These are phyloP conservation scores for Balaenoptera acutorostrata DNA, from an alignment of 2,113 vertebrate genomes.

Conservation along the genomic window DNA sequence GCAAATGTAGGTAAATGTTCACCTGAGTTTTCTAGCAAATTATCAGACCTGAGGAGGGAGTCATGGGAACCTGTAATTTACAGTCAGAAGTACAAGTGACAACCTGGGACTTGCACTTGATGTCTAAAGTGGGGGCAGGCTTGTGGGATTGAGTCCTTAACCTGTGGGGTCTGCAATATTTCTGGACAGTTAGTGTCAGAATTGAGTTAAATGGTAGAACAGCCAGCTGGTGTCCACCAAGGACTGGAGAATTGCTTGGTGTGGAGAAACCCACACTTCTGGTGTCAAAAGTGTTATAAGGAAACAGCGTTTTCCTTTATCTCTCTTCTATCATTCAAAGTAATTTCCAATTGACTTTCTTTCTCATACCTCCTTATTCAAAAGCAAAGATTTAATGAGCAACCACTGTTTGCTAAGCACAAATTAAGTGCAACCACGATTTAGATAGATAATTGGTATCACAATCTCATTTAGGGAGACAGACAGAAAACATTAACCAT, in stretches of 20 bases:
- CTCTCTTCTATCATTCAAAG: neutral
- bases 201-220: neutral
- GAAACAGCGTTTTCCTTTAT: neutral
- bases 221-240: neutral
- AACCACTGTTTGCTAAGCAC: neutral
- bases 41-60: neutral
- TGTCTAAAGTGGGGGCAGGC: neutral
- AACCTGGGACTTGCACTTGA: neutral
- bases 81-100: neutral
- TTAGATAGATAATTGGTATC: neutral
- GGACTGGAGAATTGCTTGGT: neutral
- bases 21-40: neutral
- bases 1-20: neutral
- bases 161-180: neutral
- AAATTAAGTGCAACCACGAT: neutral
- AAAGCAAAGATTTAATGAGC: constrained; percentile 10
- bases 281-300: neutral
- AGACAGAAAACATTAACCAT: neutral
- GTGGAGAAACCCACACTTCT: neutral
- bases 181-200: neutral
- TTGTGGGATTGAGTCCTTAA: neutral
- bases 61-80: neutral
- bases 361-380: neutral
- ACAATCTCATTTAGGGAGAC: neutral
- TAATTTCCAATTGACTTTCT: neutral